Conservation (phyloP, 2,888 invertebrate species). For the Mesodorylaimus sp. region DNA sequence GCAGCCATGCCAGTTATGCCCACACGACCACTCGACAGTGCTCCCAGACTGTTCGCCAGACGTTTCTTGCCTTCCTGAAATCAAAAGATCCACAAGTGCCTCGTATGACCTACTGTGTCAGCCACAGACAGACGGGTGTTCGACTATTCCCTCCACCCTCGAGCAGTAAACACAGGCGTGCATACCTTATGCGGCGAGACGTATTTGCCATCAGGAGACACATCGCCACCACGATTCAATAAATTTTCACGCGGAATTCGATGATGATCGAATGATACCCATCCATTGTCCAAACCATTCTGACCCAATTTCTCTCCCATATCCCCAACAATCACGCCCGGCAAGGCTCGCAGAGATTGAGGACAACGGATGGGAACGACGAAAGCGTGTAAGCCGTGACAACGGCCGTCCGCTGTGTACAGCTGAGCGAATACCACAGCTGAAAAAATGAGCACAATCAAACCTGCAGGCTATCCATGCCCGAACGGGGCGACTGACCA, state of each 20-base stretch:
- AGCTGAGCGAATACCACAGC: neutral
- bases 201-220: constrained; percentile 65
- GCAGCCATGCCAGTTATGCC: constrained; percentile 47
- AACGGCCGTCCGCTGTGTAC: constrained; percentile 54
- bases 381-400: constrained; percentile 70
- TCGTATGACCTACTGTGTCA: neutral
- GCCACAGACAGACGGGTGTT: neutral
- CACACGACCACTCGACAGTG: constrained; percentile 63
- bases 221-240: constrained; percentile 69
- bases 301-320: constrained; percentile 77
- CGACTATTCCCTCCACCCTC: neutral
- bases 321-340: constrained; percentile 61
- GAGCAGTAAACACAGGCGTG: neutral
- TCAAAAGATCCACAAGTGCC: constrained; percentile 2
- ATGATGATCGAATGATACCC: constrained; percentile 62
- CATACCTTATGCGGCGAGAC: constrained; percentile 58
- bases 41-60: constrained; percentile 60
- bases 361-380: constrained; percentile 65
- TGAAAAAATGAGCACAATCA: too few relatives aligned
- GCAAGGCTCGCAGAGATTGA: constrained; percentile 46
- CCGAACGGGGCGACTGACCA: too few relatives aligned
- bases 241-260: constrained; percentile 65
- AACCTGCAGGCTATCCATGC: too few relatives aligned
- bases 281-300: constrained; percentile 87
- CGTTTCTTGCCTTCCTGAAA: constrained; percentile 55